phyloP scores from a whole-genome alignment of 2,888 invertebrate genomes.

The Imbricaverruca yamaguchii region DNA sequence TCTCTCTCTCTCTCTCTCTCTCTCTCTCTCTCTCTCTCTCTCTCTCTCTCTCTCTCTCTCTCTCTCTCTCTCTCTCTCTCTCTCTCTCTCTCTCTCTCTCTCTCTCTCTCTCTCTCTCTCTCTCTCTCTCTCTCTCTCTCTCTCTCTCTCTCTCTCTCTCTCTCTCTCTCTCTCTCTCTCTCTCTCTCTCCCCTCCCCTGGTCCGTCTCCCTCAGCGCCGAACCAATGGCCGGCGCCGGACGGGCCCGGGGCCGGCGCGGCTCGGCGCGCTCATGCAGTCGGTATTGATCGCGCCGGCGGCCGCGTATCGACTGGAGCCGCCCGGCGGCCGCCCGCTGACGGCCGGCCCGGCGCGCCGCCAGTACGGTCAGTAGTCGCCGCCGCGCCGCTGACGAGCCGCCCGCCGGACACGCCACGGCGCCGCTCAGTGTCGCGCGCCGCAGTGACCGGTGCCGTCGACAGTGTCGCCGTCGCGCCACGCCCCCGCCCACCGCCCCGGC shows the following conservation, averaged over 20 bases:
- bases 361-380: too few species aligned
- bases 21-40: background rate
- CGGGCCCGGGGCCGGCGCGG: too few species aligned
- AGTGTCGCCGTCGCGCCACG: background rate
- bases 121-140: background rate
- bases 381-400: background rate
- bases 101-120: background rate
- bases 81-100: too few species aligned
- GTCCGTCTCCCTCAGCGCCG: background rate
- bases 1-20: background rate
- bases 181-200: background rate
- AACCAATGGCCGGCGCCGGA: too few species aligned
- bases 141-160: background rate
- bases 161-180: background rate
- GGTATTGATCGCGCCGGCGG: too few species aligned
- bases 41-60: background rate
- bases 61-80: background rate
- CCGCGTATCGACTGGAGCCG: too few species aligned
- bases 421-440: background rate
- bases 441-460: too few species aligned
- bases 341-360: too few species aligned
- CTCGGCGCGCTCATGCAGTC: too few species aligned
- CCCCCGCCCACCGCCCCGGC: background rate
- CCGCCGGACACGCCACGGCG: background rate
- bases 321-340: too few species aligned